Evolutionary conservation across 2,797 vertebrate genomes (phyloP).

Genomic region (Dallia pectoralis): DNA sequence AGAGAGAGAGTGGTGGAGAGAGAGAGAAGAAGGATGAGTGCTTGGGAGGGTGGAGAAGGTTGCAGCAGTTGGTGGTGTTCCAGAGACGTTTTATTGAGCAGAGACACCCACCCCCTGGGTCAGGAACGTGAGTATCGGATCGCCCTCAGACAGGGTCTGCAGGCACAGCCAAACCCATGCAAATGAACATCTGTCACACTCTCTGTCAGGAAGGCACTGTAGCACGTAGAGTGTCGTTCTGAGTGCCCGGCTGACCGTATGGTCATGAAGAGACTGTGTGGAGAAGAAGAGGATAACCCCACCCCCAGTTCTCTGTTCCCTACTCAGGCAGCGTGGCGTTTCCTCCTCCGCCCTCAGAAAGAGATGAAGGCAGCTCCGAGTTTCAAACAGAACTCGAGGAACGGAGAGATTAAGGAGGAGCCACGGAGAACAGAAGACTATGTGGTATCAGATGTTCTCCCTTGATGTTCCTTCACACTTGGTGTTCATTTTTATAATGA

Average conservation of each 20-base stretch:
- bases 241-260: background rate
- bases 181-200: slow-evolving; percentile 15
- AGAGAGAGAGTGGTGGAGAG: too few species aligned
- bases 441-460: slow-evolving; percentile 74
- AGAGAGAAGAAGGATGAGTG: background rate
- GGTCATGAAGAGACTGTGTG: background rate
- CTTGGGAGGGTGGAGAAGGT: background rate
- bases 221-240: background rate
- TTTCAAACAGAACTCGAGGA: slow-evolving; percentile 71
- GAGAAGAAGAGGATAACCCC: slow-evolving; percentile 61
- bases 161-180: slow-evolving; percentile 24
- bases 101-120: background rate
- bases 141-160: slow-evolving; percentile 20
- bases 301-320: slow-evolving; percentile 46
- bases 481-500: slow-evolving; percentile 66
- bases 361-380: slow-evolving; percentile 76
- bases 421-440: slow-evolving; percentile 71
- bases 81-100: background rate
- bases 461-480: slow-evolving; percentile 75
- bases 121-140: slow-evolving; percentile 45
- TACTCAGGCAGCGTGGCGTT: slow-evolving; percentile 54
- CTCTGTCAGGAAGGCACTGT: background rate
- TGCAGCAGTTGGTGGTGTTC: background rate
- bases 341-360: slow-evolving; percentile 65
- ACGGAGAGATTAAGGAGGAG: slow-evolving; percentile 35